Percentiles rank a stretch among this genome's conserved stretches.
Conservation (phyloP, 1,140 invertebrate species). For the Trialeurodes vaporariorum region DNA sequence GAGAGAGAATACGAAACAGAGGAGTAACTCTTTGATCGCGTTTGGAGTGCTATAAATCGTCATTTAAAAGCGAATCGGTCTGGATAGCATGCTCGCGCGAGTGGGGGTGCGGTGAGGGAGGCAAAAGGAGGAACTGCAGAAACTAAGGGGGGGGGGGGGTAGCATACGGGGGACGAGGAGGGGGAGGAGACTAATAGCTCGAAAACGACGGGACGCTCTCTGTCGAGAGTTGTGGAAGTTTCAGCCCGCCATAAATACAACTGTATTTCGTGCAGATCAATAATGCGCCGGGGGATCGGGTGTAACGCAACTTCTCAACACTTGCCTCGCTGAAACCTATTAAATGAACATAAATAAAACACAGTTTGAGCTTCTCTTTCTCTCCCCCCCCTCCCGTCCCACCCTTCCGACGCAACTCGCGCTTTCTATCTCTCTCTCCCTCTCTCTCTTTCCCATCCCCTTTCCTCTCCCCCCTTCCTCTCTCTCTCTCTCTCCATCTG, state of each 20-base stretch:
- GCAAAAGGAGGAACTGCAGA: background rate
- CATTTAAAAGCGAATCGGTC: background rate
- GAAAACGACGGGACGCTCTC: background rate
- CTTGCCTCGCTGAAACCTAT: background rate
- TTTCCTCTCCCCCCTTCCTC: background rate
- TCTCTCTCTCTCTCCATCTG: too few species aligned
- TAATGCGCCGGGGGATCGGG: background rate
- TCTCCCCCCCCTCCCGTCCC: background rate
- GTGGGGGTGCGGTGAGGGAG: background rate
- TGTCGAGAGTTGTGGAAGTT: background rate
- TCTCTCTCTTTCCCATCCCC: background rate
- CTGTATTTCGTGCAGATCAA: background rate
- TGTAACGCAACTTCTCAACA: background rate
- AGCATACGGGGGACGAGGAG: background rate
- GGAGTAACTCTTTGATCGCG: background rate
- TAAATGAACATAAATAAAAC: slow-evolving; percentile 1
- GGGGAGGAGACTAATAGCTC: background rate
- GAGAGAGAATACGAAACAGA: background rate
- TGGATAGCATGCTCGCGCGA: background rate
- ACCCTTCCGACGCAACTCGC: background rate
- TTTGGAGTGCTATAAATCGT: background rate
- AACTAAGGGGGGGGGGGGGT: too few species aligned
- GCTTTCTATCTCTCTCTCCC: background rate
- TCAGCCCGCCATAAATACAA: background rate
- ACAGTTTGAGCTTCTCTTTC: background rate